A percentile compares a stretch with the other conserved stretches of the same genome.
Conservation (phyloP, 2,888 invertebrate genomes). For the Augiades crinisus region DNA sequence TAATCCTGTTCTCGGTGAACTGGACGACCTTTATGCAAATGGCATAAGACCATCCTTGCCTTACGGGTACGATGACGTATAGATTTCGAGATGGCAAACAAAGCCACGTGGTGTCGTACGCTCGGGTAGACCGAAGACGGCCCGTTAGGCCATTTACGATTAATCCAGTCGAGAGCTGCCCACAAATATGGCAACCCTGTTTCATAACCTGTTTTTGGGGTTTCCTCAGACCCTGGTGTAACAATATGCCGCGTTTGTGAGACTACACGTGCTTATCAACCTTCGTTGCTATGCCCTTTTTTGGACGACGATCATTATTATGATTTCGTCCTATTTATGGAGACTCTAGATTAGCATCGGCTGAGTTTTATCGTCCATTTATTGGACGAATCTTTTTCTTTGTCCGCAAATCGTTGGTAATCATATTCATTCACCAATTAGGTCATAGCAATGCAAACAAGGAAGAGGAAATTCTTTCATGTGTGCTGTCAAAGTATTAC, state of each 20-base stretch:
- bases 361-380: conserved; percentile 4
- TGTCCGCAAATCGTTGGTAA: conserved; percentile 4
- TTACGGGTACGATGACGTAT: conserved; percentile 66
- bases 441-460: conserved; percentile 25
- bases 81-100: conserved; percentile 54
- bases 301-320: conserved; percentile 21
- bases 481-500: conserved; percentile 13
- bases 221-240: conserved; percentile 70
- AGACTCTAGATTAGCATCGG: conserved; percentile 5
- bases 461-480: conserved; percentile 23
- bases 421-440: conserved; percentile 17
- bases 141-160: conserved; percentile 79
- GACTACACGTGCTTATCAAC: conserved; percentile 38
- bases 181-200: conserved; percentile 77
- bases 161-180: conserved; percentile 72
- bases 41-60: conserved; percentile 54
- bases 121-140: conserved; percentile 38
- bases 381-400: conserved; percentile 13
- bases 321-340: conserved; percentile 25
- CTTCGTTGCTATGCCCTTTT: conserved; percentile 33
- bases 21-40: conserved; percentile 56
- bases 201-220: conserved; percentile 80
- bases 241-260: conserved; percentile 51
- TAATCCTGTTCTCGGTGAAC: conserved; percentile 46
- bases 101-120: conserved; percentile 40